These are phyloP conservation scores for Marmota monax DNA, from an alignment of 2,113 vertebrate species.

Conservation along the genomic window DNA sequence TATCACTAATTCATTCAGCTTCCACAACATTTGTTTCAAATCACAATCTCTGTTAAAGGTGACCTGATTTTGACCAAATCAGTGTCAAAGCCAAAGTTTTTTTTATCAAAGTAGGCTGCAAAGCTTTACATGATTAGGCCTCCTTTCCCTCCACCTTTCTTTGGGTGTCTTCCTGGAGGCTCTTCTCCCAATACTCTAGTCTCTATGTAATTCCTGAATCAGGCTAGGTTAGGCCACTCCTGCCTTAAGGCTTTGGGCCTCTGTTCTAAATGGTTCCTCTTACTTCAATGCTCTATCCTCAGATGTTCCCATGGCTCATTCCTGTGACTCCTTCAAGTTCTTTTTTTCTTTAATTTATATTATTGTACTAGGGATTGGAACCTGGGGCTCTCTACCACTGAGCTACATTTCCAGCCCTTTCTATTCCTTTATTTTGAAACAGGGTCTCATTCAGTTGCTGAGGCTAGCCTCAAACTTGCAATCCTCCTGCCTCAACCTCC, in stretches of 20 bases:
- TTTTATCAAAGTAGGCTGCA: not conserved
- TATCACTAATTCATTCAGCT: conserved; percentile 10
- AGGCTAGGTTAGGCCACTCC: not conserved
- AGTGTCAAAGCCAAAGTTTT: not conserved
- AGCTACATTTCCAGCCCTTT: too few relatives aligned
- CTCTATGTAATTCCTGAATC: not conserved
- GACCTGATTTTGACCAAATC: not conserved
- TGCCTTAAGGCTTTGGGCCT: not conserved
- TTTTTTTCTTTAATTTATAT: not conserved
- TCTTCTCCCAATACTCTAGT: not conserved
- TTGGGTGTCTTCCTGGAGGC: not conserved
- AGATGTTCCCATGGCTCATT: not conserved
- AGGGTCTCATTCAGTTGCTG: too few relatives aligned
- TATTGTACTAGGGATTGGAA: too few relatives aligned
- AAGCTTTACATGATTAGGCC: not conserved
- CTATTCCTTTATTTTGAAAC: too few relatives aligned
- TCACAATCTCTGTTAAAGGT: not conserved
- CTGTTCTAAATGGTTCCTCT: not conserved
- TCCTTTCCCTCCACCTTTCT: not conserved
- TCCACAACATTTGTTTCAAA: conserved; percentile 48
- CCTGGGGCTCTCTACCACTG: too few relatives aligned
- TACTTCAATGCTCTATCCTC: not conserved
- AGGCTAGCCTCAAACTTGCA: too few relatives aligned
- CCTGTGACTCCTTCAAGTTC: not conserved
- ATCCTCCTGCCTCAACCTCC: too few relatives aligned